A percentile compares a stretch with the other conserved stretches of the same genome.
Evolutionary conservation across 92 coral and sea anemone genomes (phyloP).

Genomic region (Pocillopora meandrina): DNA sequence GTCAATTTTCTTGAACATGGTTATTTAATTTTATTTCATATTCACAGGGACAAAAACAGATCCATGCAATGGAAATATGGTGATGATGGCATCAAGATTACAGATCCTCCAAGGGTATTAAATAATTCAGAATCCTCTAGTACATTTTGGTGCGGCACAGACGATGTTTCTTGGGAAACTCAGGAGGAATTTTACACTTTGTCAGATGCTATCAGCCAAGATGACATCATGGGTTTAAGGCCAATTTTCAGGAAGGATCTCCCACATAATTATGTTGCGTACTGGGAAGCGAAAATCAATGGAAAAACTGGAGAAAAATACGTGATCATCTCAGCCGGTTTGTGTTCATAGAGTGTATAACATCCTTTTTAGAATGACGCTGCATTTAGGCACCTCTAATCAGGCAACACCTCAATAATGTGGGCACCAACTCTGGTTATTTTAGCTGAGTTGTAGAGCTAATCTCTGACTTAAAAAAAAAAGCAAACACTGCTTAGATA

Average conservation of each 20-base stretch:
- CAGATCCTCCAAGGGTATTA: slow-evolving; percentile 18
- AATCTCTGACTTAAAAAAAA: neutral
- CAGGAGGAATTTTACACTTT: slow-evolving; percentile 76
- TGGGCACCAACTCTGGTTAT: neutral
- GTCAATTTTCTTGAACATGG: no score
- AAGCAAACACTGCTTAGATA: no score
- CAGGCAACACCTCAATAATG: neutral
- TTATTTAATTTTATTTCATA: neutral
- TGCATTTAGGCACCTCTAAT: neutral
- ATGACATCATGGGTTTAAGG: slow-evolving; percentile 72
- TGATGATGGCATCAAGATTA: slow-evolving; percentile 25
- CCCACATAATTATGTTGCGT: slow-evolving; percentile 72
- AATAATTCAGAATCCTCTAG: slow-evolving; percentile 5
- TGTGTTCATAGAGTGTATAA: neutral
- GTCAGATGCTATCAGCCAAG: slow-evolving; percentile 65
- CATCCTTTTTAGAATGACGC: neutral
- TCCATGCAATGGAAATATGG: slow-evolving; percentile 4
- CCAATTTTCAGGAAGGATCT: slow-evolving; percentile 84
- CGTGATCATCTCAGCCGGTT: slow-evolving; percentile 86
- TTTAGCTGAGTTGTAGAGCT: neutral
- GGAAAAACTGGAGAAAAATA: slow-evolving; percentile 77
- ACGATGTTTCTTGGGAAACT: slow-evolving; percentile 79
- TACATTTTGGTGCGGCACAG: slow-evolving; percentile 1
- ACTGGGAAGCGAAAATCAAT: slow-evolving; percentile 81
- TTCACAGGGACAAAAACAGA: slow-evolving; percentile 17